Percentiles rank a stretch among this genome's conserved stretches.
Evolutionary conservation across 2,113 vertebrate genomes (phyloP).

Genomic region (Mungos mungo): DNA sequence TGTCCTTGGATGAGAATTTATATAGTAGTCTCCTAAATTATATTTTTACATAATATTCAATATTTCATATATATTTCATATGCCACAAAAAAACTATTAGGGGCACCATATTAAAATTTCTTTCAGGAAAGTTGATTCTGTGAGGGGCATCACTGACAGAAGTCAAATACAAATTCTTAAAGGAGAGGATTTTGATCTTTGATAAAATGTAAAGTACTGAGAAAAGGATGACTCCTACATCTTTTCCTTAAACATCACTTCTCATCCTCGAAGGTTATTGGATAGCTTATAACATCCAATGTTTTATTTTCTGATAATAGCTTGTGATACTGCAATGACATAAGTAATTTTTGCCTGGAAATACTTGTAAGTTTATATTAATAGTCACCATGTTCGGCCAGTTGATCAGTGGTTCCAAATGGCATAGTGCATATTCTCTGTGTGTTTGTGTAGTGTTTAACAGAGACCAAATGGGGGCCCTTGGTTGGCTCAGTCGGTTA

Average conservation of each 20-base stretch:
- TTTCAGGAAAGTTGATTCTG: slow-evolving; percentile 1
- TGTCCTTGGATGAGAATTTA: not conserved
- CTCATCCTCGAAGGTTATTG: not conserved
- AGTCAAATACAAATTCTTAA: not conserved
- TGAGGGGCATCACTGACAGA: not conserved
- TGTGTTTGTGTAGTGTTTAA: not conserved
- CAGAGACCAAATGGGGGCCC: not conserved
- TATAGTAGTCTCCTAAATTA: not conserved
- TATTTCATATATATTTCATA: not conserved
- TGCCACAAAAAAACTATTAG: not conserved
- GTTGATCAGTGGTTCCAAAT: not conserved
- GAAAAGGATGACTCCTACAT: not conserved
- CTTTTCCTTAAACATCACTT: not conserved
- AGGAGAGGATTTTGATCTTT: not conserved
- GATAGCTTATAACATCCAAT: not conserved
- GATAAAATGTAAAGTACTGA: not conserved
- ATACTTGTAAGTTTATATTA: not conserved
- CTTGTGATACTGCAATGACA: not conserved
- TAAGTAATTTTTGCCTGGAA: not conserved
- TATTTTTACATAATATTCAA: not conserved
- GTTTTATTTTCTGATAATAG: not conserved
- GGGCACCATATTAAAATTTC: not conserved
- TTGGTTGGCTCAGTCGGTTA: too few relatives aligned
- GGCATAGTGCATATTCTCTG: not conserved
- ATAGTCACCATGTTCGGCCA: not conserved